Evolutionary conservation across 1,140 invertebrate species (phyloP).

Genomic region (Thaumetopoea pityocampa): DNA sequence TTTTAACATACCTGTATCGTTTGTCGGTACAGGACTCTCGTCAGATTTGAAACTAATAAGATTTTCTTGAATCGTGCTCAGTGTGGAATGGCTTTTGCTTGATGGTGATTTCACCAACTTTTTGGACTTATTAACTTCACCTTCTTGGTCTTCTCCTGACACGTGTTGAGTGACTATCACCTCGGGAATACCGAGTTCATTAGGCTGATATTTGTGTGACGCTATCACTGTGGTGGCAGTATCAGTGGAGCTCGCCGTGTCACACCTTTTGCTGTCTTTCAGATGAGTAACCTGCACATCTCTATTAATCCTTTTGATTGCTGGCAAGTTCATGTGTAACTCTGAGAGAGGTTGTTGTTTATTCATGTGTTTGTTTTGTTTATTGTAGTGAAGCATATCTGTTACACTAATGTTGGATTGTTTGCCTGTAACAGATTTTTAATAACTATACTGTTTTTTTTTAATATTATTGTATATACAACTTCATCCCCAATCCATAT

Average conservation of each 20-base stretch:
- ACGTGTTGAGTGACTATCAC: slow-evolving; percentile 35
- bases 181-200: slow-evolving; percentile 33
- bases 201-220: slow-evolving; percentile 39
- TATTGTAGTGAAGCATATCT: slow-evolving; percentile 48
- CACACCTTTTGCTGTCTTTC: slow-evolving; percentile 38
- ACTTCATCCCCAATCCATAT: too few species aligned
- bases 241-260: slow-evolving; percentile 41
- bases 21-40: slow-evolving; percentile 41
- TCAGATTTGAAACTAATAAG: slow-evolving; percentile 45
- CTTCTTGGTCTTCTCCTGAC: slow-evolving; percentile 18
- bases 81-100: slow-evolving; percentile 50
- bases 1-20: slow-evolving; percentile 50
- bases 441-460: too few species aligned
- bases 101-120: slow-evolving; percentile 42
- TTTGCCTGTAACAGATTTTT: slow-evolving; percentile 30
- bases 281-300: slow-evolving; percentile 37
- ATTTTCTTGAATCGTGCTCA: slow-evolving; percentile 58
- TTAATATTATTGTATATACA: too few species aligned
- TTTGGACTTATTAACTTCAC: slow-evolving; percentile 18
- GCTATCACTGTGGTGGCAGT: slow-evolving; percentile 52
- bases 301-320: slow-evolving; percentile 30
- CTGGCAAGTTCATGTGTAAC: slow-evolving; percentile 43
- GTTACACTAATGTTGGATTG: slow-evolving; percentile 55
- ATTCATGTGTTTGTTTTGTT: slow-evolving; percentile 31
- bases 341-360: slow-evolving; percentile 51